Evolutionary conservation across 2,797 vertebrate species (phyloP).

Genomic region (Onychomys leucogaster): DNA sequence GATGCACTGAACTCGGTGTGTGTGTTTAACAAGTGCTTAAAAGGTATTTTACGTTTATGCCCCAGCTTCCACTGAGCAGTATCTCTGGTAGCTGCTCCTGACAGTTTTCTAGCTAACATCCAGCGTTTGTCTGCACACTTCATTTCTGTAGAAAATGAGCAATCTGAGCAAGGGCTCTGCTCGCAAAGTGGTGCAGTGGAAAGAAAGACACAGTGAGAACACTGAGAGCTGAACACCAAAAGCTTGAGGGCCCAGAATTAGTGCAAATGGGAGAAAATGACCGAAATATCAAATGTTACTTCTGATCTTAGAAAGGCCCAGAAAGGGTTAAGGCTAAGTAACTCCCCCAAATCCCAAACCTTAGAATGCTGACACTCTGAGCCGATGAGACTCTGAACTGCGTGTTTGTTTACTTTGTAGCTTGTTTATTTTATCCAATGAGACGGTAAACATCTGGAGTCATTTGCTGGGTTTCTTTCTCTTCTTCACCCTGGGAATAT

Average conservation of each 20-base stretch:
- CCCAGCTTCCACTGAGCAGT: not conserved
- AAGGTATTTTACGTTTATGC: constrained; percentile 5
- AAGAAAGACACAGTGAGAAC: constrained; percentile 9
- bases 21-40: not conserved
- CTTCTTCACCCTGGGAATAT: constrained; percentile 95
- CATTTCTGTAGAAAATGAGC: constrained; percentile 15
- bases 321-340: not conserved
- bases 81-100: not conserved
- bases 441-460: constrained; percentile 98
- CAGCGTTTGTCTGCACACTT: not conserved
- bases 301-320: not conserved
- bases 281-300: not conserved
- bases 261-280: not conserved
- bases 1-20: constrained; percentile 11
- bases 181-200: not conserved
- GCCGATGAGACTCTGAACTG: constrained; percentile 24
- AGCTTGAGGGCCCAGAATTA: not conserved
- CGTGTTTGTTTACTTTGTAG: constrained; percentile 84
- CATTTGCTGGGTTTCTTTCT: constrained; percentile 96
- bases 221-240: not conserved
- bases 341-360: not conserved
- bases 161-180: constrained; percentile 22
- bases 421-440: constrained; percentile 97
- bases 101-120: not conserved
- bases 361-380: not conserved